Base-by-base conservation (phyloP, 2,113 vertebrate genomes). In the Salvelinus sp. region DNA sequence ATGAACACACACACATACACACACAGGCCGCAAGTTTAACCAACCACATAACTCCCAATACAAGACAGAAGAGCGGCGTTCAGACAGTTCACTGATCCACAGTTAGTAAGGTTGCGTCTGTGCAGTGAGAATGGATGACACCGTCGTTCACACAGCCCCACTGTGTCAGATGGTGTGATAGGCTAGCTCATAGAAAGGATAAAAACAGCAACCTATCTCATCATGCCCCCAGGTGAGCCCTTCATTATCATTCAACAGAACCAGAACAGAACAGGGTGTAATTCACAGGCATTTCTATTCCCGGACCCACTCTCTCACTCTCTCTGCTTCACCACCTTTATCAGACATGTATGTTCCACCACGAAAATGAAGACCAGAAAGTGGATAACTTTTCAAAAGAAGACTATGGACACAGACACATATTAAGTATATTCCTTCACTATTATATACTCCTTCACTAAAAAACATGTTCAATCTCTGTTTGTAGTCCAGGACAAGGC, bases 251-350 rank as follows among this genome's bases (percentile, higher is more conserved):
- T n/a, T 20, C 14, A 57, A 57, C 54, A 62, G 3, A n/a, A 27
- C n/a, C 6, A 23, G 3, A 38, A 44, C 60, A 44, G 30, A 1
- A 25, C 28, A 13, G 23, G 25, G 63, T 27, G 23, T n/a, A 30
- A 65, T 77, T 83, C 83, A 79, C 75, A 76, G 67, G 58, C 77
- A 77, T 78, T 38, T 87, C 80, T 87, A 87, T 86, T 85, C 72
- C 68, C 54, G 72, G 80, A 77, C 67, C 66, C 75, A 82, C 83
- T 63, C 44, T 18, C 12, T 54, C 16, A 54, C 48, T 54, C 14
- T 14, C 48, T 54, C 48, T 54, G 81, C 76, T 68, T 84, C 80
- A 77, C 72, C 77, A 22, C 67, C 65, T 58, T 83, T 74, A 70
- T 81, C 64, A 85, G 86, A 84, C 62, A 74, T 81, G 83, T 69